Base-by-base conservation (phyloP, 2,888 invertebrate species). In the Eristalinus aeneus region DNA sequence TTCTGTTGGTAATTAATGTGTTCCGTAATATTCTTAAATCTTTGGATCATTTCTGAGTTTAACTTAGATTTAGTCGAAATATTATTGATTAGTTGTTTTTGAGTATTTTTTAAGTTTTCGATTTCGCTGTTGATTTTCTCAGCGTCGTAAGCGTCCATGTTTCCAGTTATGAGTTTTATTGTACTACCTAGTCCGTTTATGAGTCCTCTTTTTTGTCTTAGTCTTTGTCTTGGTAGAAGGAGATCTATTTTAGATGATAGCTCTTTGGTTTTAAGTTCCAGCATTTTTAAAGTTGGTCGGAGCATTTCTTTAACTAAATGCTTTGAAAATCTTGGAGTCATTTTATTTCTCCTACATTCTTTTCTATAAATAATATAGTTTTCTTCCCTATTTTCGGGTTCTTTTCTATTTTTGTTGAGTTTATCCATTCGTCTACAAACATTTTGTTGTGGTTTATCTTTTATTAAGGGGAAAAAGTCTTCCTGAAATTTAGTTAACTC, bases 321-420 rank as follows among this genome's bases (percentile, higher is more conserved):
- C 31, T 80, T 74, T 8, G 75, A 67, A 67, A 87, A 88, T 74
- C 74, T 78, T 8, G 81, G 81, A 12, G 79, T 86, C 12, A 75
- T 22, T 32, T 61, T 32, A 20, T 32, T 12, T 12, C 3, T 34
- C 20, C 86, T 82, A 67, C 77, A 74, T 63, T 88, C 88, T 65
- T 87, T 88, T 58, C 84, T 76, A 65, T 56, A 69, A 39, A 88
- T 36, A 22, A 56, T 34, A 10, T 87, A 82, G 31, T 75, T 39
- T 53, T 8, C 39, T 58, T 78, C 20, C 3, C 64, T 27, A 10
- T 73, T 53, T 64, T 58, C 32, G 12, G 79, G 74, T 27, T 78
- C 68, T 16, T 65, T 56, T 60, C 84, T 80, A 31, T 53, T 34
- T 58, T 61, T 32, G 39, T 88, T 88, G 32, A 82, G 11, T 73